A percentile compares a stretch with the other conserved stretches of the same genome.
These are phyloP conservation scores for Isoperla grammatica DNA, from an alignment of 2,888 invertebrate species.

Conservation along the genomic window DNA sequence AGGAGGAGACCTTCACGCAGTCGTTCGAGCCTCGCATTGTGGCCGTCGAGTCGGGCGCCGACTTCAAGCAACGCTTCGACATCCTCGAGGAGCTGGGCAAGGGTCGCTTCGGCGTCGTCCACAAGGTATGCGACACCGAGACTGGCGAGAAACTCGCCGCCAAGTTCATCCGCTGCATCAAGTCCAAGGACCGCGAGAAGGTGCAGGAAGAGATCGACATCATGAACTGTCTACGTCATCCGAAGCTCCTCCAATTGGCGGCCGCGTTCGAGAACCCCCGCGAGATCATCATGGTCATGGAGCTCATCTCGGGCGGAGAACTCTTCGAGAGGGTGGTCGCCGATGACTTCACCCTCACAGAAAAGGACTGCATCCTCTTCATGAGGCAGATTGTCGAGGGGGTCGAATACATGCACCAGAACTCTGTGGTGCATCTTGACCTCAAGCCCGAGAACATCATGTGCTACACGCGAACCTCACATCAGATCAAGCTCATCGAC, in stretches of 20 bases:
- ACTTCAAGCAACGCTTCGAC: constrained; percentile 57
- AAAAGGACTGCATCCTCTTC: constrained; percentile 76
- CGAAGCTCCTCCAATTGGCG: constrained; percentile 74
- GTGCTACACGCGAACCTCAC: constrained; percentile 77
- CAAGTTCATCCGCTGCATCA: constrained; percentile 72
- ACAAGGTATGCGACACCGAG: constrained; percentile 60
- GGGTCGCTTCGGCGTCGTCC: constrained; percentile 67
- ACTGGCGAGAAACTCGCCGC: constrained; percentile 67
- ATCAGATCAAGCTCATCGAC: constrained; percentile 89
- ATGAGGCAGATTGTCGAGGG: constrained; percentile 89
- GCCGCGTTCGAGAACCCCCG: constrained; percentile 71
- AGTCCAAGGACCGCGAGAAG: constrained; percentile 65
- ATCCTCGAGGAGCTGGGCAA: constrained; percentile 69
- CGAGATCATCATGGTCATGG: constrained; percentile 81
- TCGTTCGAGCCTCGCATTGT: constrained; percentile 42
- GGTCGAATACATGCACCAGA: constrained; percentile 80
- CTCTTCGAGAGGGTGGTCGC: constrained; percentile 89
- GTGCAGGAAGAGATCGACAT: constrained; percentile 79
- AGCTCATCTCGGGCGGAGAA: constrained; percentile 93
- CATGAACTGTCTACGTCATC: constrained; percentile 79
- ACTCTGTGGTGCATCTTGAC: constrained; percentile 82
- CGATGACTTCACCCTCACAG: constrained; percentile 88
- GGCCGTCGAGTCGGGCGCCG: constrained; percentile 49
- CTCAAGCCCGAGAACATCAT: constrained; percentile 95
- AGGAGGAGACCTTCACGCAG: constrained; percentile 30